These are phyloP conservation scores for Heliocidaris tuberculata DNA, from an alignment of 35 echinoderm and acorn worm species.

Conservation along the genomic window DNA sequence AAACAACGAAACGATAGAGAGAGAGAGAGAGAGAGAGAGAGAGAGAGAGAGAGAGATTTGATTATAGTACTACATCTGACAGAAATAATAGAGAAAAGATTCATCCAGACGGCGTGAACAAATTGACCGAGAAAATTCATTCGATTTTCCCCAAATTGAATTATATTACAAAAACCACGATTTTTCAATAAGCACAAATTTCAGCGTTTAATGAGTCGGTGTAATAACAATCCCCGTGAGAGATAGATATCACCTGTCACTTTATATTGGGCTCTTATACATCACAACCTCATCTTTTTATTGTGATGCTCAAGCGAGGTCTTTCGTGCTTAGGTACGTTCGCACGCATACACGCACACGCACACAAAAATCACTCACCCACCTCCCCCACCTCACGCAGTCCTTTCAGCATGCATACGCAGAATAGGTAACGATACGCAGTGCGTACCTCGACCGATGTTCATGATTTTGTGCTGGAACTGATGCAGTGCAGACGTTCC, in stretches of 20 bases:
- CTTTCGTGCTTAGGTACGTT: not conserved
- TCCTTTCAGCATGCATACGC: not conserved
- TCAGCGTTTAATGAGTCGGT: not conserved
- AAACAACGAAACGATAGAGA: not conserved
- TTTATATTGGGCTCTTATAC: not conserved
- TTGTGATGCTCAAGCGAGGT: not conserved
- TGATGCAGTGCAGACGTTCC: not conserved
- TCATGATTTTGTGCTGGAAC: not conserved
- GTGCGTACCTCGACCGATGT: not conserved
- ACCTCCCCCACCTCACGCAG: not conserved
- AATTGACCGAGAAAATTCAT: conserved; percentile 18
- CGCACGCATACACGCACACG: not conserved
- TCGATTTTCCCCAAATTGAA: not conserved
- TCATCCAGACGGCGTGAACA: not conserved
- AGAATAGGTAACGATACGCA: not conserved
- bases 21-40: not conserved
- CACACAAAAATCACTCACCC: not conserved
- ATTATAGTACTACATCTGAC: not conserved
- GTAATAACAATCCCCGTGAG: not conserved
- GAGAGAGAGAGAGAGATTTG: not conserved
- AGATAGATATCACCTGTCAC: not conserved
- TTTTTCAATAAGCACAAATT: not conserved
- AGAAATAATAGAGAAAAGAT: not conserved
- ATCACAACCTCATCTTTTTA: not conserved
- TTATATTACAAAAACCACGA: conserved; percentile 12